Conservation (phyloP, 1,140 invertebrate genomes). For the Drosophila lowei region DNA sequence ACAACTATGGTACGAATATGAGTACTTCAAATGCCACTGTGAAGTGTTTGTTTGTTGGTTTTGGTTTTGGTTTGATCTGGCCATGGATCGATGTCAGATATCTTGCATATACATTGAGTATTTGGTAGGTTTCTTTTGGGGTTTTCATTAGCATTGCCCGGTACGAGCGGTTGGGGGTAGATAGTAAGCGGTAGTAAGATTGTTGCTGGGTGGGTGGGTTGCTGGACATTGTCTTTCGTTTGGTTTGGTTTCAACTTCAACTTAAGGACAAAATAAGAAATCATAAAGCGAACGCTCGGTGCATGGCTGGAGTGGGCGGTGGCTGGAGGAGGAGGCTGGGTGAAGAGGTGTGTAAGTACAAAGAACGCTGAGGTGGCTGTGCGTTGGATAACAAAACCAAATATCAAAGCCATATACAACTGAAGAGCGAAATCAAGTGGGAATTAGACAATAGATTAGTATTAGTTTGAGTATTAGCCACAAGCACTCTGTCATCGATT, state of each 20-base stretch:
- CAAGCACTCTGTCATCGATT: slow-evolving; percentile 38
- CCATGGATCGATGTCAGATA: slow-evolving; percentile 37
- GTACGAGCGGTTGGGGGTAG: slow-evolving; percentile 18
- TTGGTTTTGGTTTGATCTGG: slow-evolving; percentile 33
- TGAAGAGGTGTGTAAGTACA: slow-evolving; percentile 21
- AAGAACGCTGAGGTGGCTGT: slow-evolving; percentile 38
- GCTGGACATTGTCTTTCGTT: slow-evolving; percentile 46
- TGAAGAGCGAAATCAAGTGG: slow-evolving; percentile 55
- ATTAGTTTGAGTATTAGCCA: slow-evolving; percentile 29
- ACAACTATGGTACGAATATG: slow-evolving; percentile 69
- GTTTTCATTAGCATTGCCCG: slow-evolving; percentile 38
- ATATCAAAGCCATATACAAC: slow-evolving; percentile 53
- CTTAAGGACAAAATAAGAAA: slow-evolving; percentile 65
- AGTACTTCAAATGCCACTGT: slow-evolving; percentile 61
- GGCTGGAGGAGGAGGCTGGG: slow-evolving; percentile 19
- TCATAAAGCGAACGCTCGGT: slow-evolving; percentile 76
- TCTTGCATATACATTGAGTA: slow-evolving; percentile 58
- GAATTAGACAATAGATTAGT: slow-evolving; percentile 39
- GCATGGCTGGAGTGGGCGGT: slow-evolving; percentile 32
- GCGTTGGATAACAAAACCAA: slow-evolving; percentile 43
- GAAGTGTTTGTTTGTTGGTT: slow-evolving; percentile 44
- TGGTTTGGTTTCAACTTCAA: slow-evolving; percentile 53
- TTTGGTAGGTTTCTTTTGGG: slow-evolving; percentile 36
- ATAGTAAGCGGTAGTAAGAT: slow-evolving; percentile 52
- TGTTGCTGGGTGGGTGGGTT: slow-evolving; percentile 54